Conservation (phyloP, 2,888 invertebrate species). For the Sabatieria punctata region DNA sequence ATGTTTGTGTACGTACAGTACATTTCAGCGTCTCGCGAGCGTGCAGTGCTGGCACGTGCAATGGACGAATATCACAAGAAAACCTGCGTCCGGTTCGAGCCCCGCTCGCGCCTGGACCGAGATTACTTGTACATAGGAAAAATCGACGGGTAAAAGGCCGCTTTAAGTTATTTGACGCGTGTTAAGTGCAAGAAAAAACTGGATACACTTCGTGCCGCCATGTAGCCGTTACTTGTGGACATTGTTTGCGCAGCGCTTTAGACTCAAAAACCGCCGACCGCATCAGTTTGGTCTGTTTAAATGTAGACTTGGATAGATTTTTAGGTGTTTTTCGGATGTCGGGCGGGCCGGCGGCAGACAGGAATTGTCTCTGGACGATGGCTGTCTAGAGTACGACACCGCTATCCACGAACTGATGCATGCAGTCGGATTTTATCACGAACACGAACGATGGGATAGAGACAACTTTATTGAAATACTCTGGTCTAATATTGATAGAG, state of each 20-base stretch:
- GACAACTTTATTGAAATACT: slow-evolving; percentile 26
- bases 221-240: too few relatives aligned
- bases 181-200: background rate
- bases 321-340: slow-evolving; percentile 29
- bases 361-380: slow-evolving; percentile 29
- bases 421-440: slow-evolving; percentile 28
- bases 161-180: too few relatives aligned
- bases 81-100: slow-evolving; percentile 27
- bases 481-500: slow-evolving; percentile 30
- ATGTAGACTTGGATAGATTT: slow-evolving; percentile 3
- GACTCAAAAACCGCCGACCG: too few relatives aligned
- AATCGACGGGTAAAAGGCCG: slow-evolving; percentile 27
- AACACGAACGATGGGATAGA: slow-evolving; percentile 30
- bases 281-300: too few relatives aligned
- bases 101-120: slow-evolving; percentile 20
- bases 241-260: too few relatives aligned
- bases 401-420: slow-evolving; percentile 30
- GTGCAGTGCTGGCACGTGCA: slow-evolving; percentile 27
- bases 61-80: slow-evolving; percentile 27
- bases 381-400: slow-evolving; percentile 29
- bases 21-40: slow-evolving; percentile 16
- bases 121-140: slow-evolving; percentile 31
- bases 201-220: background rate
- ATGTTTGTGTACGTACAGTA: too few relatives aligned
- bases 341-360: slow-evolving; percentile 29